These are phyloP conservation scores for Trisateles emortualis DNA, from an alignment of 2,888 invertebrate genomes.

Conservation along the genomic window DNA sequence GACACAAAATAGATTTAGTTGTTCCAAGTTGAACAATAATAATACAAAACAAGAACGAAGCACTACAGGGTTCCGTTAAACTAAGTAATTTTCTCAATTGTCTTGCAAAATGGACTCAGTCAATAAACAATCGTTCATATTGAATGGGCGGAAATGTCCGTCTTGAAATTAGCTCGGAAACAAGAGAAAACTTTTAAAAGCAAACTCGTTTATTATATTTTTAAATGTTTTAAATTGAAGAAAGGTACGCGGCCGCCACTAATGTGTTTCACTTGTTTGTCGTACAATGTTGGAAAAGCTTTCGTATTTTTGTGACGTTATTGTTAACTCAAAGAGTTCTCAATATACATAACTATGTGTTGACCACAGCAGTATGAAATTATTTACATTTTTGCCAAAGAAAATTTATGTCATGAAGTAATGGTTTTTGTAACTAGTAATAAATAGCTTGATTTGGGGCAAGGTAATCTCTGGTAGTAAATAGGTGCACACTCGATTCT, in stretches of 20 bases:
- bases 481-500: no score
- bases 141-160: slow-evolving; percentile 86
- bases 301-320: slow-evolving; percentile 54
- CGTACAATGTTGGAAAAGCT: slow-evolving; percentile 38
- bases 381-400: no score
- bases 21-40: slow-evolving; percentile 1
- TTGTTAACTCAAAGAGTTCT: slow-evolving; percentile 7
- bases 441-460: no score
- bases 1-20: slow-evolving; percentile 7
- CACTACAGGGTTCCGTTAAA: slow-evolving; percentile 66
- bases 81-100: slow-evolving; percentile 79
- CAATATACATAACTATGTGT: background rate
- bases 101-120: slow-evolving; percentile 76
- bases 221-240: slow-evolving; percentile 74
- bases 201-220: slow-evolving; percentile 80
- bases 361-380: background rate
- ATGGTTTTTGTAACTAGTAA: no score
- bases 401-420: no score
- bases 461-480: no score
- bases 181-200: slow-evolving; percentile 85
- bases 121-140: slow-evolving; percentile 86
- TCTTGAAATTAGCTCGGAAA: slow-evolving; percentile 82
- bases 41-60: slow-evolving; percentile 28
- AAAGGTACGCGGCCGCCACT: slow-evolving; percentile 60
- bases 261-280: slow-evolving; percentile 76